Conservation (phyloP, 1,140 invertebrate species). For the Heliconius hermathena region DNA sequence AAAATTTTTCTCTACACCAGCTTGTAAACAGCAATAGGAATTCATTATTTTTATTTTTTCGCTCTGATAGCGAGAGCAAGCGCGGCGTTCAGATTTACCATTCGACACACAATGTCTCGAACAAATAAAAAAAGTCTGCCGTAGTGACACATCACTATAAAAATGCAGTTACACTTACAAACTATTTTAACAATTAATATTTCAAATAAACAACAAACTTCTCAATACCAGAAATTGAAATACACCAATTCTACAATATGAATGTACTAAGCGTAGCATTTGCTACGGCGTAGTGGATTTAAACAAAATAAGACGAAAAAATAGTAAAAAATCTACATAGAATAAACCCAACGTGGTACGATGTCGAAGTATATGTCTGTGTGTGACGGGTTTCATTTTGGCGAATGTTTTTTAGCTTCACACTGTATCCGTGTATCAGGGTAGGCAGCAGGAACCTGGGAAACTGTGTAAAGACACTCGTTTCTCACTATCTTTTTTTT, state of each 20-base stretch:
- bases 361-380: background rate
- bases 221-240: background rate
- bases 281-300: background rate
- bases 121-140: no score
- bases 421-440: background rate
- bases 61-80: no score
- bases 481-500: no score
- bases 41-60: no score
- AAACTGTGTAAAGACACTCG: no score
- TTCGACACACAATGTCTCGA: no score
- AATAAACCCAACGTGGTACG: background rate
- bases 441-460: no score
- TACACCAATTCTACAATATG: background rate
- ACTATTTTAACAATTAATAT: background rate
- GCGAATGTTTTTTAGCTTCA: background rate
- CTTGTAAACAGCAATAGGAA: no score
- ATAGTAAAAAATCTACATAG: background rate
- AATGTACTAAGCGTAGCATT: background rate
- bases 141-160: no score
- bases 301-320: background rate
- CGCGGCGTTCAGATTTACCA: no score
- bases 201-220: background rate
- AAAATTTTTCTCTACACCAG: no score
- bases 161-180: no score
- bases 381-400: background rate